These are phyloP conservation scores for Microtus richardsoni DNA, from an alignment of 2,113 vertebrate species.

Conservation along the genomic window DNA sequence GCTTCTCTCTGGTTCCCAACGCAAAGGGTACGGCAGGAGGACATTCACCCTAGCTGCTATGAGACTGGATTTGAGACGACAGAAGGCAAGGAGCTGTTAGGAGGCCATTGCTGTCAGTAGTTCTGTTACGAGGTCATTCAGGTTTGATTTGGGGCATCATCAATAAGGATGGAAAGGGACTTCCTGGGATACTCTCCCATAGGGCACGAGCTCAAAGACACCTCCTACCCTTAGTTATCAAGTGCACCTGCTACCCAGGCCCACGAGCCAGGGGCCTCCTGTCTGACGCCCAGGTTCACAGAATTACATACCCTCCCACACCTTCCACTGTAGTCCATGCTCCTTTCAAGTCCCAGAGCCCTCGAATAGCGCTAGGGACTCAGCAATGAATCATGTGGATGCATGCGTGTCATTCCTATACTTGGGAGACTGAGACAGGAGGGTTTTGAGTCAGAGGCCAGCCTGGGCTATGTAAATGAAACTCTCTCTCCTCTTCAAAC, in stretches of 20 bases:
- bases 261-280: neutral
- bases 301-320: neutral
- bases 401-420: neutral
- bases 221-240: neutral
- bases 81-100: neutral
- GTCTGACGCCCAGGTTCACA: neutral
- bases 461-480: no score
- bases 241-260: neutral
- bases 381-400: neutral
- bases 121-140: neutral
- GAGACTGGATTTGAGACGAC: neutral
- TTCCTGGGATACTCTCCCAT: neutral
- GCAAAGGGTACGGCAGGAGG: neutral
- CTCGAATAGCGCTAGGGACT: neutral
- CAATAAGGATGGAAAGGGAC: neutral
- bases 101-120: neutral
- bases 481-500: neutral
- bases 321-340: neutral
- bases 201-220: fast-evolving
- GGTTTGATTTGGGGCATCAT: neutral
- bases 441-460: neutral
- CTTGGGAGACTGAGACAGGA: neutral
- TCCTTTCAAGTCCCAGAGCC: neutral
- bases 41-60: neutral
- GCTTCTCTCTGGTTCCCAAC: neutral